Conservation (phyloP, 2,113 vertebrate species). For the Gyps fulvus region DNA sequence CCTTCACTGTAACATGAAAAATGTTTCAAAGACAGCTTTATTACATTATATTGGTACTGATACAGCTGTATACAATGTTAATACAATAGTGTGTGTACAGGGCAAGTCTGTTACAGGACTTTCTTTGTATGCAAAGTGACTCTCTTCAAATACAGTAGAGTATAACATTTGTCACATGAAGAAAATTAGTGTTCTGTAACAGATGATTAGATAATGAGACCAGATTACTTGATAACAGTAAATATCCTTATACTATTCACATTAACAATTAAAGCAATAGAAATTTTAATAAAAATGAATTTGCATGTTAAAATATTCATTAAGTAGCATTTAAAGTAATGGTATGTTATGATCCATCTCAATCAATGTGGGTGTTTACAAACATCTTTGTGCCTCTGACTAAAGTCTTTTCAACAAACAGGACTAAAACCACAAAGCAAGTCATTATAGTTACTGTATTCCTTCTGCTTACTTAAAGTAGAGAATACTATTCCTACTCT, state of each 20-base stretch:
- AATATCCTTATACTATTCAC: not conserved
- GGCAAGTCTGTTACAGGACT: not conserved
- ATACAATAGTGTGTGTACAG: not conserved
- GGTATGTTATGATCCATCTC: not conserved
- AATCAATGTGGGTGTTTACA: not conserved
- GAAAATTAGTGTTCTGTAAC: not conserved
- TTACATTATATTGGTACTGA: not conserved
- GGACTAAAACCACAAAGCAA: not conserved
- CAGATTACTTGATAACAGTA: not conserved
- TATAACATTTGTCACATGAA: not conserved
- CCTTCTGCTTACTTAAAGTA: not conserved
- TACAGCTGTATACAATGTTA: not conserved
- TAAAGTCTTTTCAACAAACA: not conserved
- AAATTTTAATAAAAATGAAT: not conserved
- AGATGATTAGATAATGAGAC: not conserved
- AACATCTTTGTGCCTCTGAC: not conserved
- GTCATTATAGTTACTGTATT: not conserved
- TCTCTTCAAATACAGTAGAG: not conserved
- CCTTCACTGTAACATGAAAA: not conserved
- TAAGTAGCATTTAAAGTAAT: not conserved
- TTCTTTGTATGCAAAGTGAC: not conserved
- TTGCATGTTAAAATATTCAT: not conserved
- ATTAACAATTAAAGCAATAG: not conserved
- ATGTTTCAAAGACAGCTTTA: not conserved
- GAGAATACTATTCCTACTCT: not conserved